phyloP scores from a whole-genome alignment of 2,888 invertebrate species.

The Zele albiditarsus region DNA sequence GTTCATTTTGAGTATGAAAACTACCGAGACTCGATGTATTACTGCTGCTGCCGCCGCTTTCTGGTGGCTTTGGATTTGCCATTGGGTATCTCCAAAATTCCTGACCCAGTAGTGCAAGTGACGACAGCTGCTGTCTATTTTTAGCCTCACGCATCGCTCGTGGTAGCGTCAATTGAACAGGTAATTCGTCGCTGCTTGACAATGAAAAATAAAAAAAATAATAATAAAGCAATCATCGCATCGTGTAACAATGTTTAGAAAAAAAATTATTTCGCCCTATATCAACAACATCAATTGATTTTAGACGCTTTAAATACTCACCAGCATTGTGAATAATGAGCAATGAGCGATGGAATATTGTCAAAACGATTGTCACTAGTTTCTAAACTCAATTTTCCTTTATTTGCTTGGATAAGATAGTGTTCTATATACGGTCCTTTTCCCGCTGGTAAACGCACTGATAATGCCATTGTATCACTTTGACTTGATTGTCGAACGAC shows the following conservation, averaged over 20 bases:
- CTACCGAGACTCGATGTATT: slow-evolving; percentile 84
- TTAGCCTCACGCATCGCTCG: slow-evolving; percentile 89
- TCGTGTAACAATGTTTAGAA: not conserved
- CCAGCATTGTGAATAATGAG: slow-evolving; percentile 95
- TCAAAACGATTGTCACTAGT: slow-evolving; percentile 95
- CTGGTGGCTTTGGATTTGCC: slow-evolving; percentile 80
- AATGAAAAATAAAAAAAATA: slow-evolving; percentile 60
- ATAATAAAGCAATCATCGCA: not conserved
- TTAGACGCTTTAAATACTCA: slow-evolving; percentile 69
- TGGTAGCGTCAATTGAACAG: slow-evolving; percentile 90
- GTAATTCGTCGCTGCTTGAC: slow-evolving; percentile 87
- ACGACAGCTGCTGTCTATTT: slow-evolving; percentile 91
- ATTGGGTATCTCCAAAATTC: slow-evolving; percentile 88
- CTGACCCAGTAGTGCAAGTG: slow-evolving; percentile 91
- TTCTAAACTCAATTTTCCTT: slow-evolving; percentile 89
- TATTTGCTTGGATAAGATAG: slow-evolving; percentile 92
- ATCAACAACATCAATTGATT: not conserved
- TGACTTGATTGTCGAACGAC: slow-evolving; percentile 96
- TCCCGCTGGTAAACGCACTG: slow-evolving; percentile 89
- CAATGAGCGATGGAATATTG: slow-evolving; percentile 93
- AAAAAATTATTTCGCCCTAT: not conserved
- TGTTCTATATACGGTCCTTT: slow-evolving; percentile 96
- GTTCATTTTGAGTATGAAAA: slow-evolving; percentile 70
- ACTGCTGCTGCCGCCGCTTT: slow-evolving; percentile 68
- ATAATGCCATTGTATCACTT: slow-evolving; percentile 94